phyloP scores from a whole-genome alignment of 1,140 invertebrate genomes.

The Cardiocondyla obscurior region DNA sequence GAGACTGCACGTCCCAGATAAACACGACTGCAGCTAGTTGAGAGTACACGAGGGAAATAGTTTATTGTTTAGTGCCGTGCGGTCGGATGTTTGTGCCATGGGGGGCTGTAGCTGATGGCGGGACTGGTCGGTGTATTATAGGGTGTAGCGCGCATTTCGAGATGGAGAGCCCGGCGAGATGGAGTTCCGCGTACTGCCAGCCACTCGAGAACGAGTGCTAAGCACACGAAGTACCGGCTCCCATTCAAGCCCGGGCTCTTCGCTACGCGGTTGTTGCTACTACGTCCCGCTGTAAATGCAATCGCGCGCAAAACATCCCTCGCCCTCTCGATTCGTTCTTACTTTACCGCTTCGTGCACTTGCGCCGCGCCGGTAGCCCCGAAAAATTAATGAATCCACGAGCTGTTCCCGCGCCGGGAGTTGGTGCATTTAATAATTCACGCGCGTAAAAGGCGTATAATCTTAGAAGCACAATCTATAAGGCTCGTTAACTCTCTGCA shows the following conservation, averaged over 20 bases:
- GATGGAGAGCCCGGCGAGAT: constrained; percentile 57
- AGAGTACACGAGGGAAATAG: constrained; percentile 68
- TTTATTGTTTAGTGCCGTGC: constrained; percentile 73
- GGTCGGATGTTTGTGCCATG: constrained; percentile 59
- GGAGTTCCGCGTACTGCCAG: constrained; percentile 44
- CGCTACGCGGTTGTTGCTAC: constrained; percentile 24
- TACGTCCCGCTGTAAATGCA: constrained; percentile 47
- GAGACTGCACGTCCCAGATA: constrained; percentile 73
- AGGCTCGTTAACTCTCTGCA: constrained; percentile 46
- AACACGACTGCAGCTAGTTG: constrained; percentile 66
- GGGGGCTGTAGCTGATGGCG: constrained; percentile 48
- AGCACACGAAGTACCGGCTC: constrained; percentile 28
- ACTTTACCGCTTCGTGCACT: constrained; percentile 25
- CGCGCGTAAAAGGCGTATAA: constrained; percentile 46
- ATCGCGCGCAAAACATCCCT: constrained; percentile 47
- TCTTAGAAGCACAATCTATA: constrained; percentile 48
- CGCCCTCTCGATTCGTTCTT: constrained; percentile 29
- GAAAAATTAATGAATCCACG: constrained; percentile 52
- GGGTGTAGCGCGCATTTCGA: constrained; percentile 53
- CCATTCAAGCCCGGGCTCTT: constrained; percentile 16
- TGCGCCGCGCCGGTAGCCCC: constrained; percentile 9
- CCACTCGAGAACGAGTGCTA: constrained; percentile 61
- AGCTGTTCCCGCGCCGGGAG: constrained; percentile 31
- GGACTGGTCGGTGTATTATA: constrained; percentile 54
- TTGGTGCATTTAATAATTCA: constrained; percentile 44